These are phyloP conservation scores for Maccullochella peelii DNA, from an alignment of 2,113 vertebrate species.

Conservation along the genomic window DNA sequence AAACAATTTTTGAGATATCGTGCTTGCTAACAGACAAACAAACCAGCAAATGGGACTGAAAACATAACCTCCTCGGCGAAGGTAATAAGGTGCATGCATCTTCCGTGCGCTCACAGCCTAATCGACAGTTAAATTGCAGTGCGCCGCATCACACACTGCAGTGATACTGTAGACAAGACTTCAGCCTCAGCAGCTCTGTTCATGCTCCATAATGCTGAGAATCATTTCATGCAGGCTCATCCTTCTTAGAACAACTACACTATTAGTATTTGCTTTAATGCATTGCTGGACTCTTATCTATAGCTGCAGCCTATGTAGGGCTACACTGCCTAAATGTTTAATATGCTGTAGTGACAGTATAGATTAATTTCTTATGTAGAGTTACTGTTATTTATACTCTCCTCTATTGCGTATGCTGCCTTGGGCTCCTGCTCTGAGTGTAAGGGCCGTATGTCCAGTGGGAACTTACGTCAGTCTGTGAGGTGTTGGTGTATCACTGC, in stretches of 20 bases:
- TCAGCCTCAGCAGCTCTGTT: constrained; percentile 67
- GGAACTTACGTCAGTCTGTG: constrained; percentile 26
- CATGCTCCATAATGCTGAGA: constrained; percentile 63
- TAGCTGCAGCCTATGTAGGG: constrained; percentile 41
- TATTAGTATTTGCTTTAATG: constrained; percentile 56
- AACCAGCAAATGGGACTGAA: constrained; percentile 36
- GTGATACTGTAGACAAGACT: constrained; percentile 63
- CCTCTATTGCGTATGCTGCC: constrained; percentile 6
- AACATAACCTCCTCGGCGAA: constrained; percentile 40
- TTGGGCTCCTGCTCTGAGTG: constrained; percentile 5
- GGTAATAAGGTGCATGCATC: constrained; percentile 53
- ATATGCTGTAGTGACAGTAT: constrained; percentile 45
- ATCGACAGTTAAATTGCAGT: constrained; percentile 76
- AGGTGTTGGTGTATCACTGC: constrained; percentile 33
- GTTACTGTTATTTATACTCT: constrained; percentile 2
- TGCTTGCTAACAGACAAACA: constrained; percentile 37
- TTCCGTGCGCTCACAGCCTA: constrained; percentile 55
- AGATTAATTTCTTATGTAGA: constrained; percentile 26
- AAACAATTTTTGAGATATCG: neutral
- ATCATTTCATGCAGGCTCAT: constrained; percentile 63
- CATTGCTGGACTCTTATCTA: constrained; percentile 46
- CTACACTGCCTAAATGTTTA: constrained; percentile 39
- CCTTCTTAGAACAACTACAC: constrained; percentile 51
- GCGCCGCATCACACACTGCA: constrained; percentile 63
- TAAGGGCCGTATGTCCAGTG: constrained; percentile 3